These are phyloP conservation scores for Coptotermes formosanus DNA, from an alignment of 1,140 invertebrate genomes.

Conservation along the genomic window DNA sequence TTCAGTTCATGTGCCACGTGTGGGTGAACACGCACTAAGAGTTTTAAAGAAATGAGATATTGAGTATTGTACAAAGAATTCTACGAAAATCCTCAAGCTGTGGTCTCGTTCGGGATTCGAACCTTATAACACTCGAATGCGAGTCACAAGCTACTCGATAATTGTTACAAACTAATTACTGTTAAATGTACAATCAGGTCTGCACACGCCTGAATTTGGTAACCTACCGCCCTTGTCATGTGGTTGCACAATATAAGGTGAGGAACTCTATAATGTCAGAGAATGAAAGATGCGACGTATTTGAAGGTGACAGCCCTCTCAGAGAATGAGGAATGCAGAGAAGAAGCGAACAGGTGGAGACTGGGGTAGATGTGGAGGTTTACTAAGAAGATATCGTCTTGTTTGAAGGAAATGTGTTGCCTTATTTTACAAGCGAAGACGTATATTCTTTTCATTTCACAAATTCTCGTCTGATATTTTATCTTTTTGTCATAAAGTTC, in stretches of 20 bases:
- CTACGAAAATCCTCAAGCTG: too few species aligned
- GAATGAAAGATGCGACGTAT: neutral
- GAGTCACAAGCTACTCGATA: too few species aligned
- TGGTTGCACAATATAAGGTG: neutral
- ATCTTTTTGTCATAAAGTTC: neutral
- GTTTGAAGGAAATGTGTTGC: neutral
- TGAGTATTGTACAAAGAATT: too few species aligned
- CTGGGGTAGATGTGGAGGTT: neutral
- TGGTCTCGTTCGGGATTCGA: too few species aligned
- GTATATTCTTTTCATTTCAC: neutral
- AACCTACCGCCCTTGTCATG: neutral
- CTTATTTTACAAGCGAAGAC: neutral
- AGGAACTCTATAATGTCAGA: neutral
- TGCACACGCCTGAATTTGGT: neutral
- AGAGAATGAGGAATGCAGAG: neutral
- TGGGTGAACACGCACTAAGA: too few species aligned
- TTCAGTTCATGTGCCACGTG: too few species aligned
- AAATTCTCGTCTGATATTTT: neutral
- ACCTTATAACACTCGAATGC: too few species aligned
- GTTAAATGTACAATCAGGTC: too few species aligned
- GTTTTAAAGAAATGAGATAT: too few species aligned
- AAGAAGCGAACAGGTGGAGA: neutral
- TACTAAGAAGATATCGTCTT: neutral
- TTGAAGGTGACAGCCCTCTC: neutral
- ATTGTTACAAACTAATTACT: too few species aligned